Base-by-base conservation (phyloP, 2,797 vertebrate genomes). In the Channa striata region DNA sequence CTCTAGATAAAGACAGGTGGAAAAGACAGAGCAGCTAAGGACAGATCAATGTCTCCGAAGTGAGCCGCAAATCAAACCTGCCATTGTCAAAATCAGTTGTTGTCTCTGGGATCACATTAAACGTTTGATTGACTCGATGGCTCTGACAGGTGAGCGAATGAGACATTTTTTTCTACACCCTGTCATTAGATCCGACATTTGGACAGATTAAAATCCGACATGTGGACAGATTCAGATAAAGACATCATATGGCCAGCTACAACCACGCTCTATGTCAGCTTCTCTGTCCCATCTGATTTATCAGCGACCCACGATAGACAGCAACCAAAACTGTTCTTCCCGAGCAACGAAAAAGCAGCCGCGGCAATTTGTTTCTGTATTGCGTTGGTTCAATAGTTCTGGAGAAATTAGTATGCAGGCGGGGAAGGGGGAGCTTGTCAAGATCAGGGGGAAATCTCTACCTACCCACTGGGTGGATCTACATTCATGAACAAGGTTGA, bases 401-500 rank as follows among this genome's bases (percentile, higher is more conserved):
- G 56, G 62, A 53, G 72, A 74, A 88, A 92, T 91, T 89, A 91
- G 90, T 83, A 90, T 91, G 90, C 87, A 82, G 84, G 70, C 81
- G 77, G 77, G 81, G 83, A 87, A 84, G 70, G 87, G 64, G 78
- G 81, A 76, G 83, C 89, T 90, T 91, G 91, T 91, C 91, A 90
- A 87, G 81, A 88, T 90, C 82, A 82, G 87, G 83, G 78, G 68
- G 81, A 82, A 79, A 74, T 85, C 66, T 84, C 77, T 81, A 76
- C 87, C 85, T 83, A 90, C 84, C 89, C 80, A 82, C 83, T 11
- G 78, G 77, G 78, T 64, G 78, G 82, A 86, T 90, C 83, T 87
- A 87, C 89, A 88, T 89, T 89, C 84, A 79, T 77, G 87, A 89
- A 90, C 90, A 89, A 89, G 76, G 84, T 84, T 88, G 87, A 91